Percentiles rank a stretch among this genome's conserved stretches.
These are phyloP conservation scores for Tachysurus vachellii DNA, from an alignment of 2,113 vertebrate genomes.

Conservation along the genomic window DNA sequence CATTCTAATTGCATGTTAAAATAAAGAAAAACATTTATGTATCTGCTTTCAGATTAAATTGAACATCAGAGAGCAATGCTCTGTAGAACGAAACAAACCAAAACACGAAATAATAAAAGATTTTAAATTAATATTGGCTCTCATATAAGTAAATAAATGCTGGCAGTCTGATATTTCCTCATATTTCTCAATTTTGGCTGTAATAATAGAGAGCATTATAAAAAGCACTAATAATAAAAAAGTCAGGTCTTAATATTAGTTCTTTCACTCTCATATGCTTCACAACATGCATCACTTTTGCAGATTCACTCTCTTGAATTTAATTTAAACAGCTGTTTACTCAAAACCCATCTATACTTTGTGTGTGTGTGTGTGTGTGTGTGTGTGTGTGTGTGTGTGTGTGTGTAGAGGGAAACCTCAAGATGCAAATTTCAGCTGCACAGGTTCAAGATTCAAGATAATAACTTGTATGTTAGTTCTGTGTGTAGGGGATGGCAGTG, in stretches of 20 bases:
- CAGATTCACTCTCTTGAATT: conserved; percentile 67
- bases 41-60: conserved; percentile 3
- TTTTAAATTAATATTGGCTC: conserved; percentile 14
- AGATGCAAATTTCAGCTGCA: conserved; percentile 29
- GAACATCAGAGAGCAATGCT: not conserved
- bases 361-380: conserved; percentile 46
- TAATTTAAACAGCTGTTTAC: conserved; percentile 78
- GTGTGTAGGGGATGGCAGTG: not conserved
- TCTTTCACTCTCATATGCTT: conserved; percentile 75
- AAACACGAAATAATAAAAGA: conserved; percentile 5
- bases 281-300: conserved; percentile 71
- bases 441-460: conserved; percentile 23
- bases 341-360: conserved; percentile 39
- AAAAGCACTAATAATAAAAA: conserved; percentile 18
- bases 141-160: conserved; percentile 8
- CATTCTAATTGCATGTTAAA: not conserved
- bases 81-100: not conserved
- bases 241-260: conserved; percentile 38
- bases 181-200: not conserved
- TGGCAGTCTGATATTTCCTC: not conserved
- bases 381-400: conserved; percentile 50
- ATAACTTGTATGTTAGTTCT: conserved; percentile 1
- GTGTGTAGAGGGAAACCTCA: conserved; percentile 37
- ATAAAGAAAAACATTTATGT: not conserved
- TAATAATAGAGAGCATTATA: not conserved